Evolutionary conservation across 30 jellyfish, hydroid and myxozoan genomes (phyloP).

Genomic region (Aurelia aurita complex sp. Pacific): DNA sequence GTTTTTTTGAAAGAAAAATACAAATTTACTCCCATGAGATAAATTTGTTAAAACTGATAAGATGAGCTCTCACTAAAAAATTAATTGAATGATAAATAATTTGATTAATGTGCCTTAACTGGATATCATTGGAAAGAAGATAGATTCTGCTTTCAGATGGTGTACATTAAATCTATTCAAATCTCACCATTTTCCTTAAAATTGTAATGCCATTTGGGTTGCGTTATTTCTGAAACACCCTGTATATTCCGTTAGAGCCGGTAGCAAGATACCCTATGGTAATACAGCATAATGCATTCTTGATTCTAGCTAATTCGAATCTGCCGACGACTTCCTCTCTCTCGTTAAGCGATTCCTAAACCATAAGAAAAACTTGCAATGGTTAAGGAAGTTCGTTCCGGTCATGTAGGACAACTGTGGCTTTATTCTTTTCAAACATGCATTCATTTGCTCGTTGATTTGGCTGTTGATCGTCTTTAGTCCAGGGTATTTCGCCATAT

Average conservation of each 20-base stretch:
- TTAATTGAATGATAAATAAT: no score
- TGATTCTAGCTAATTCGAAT: background rate
- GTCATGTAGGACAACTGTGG: constrained; percentile 23
- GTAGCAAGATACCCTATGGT: background rate
- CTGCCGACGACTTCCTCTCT: background rate
- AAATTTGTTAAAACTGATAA: no score
- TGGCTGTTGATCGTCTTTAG: constrained; percentile 13
- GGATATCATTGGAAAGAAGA: no score
- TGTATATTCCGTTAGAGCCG: background rate
- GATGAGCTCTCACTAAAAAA: no score
- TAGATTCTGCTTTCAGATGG: no score
- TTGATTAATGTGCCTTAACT: no score
- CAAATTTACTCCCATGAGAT: no score
- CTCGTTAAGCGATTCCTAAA: constrained; percentile 3
- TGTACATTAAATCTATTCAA: no score
- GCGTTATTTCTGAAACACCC: no score
- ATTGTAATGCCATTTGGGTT: no score
- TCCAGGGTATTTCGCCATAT: constrained; percentile 7
- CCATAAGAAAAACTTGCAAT: constrained; percentile 12
- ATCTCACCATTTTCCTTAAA: no score
- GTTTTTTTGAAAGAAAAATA: no score
- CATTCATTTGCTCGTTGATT: constrained; percentile 29
- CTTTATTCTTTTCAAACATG: constrained; percentile 8
- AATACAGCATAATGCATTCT: background rate
- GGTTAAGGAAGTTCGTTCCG: background rate